Percentiles rank a stretch among this genome's conserved stretches.
Evolutionary conservation across 1,140 invertebrate species (phyloP).

Genomic region (Magallana ariakensis): DNA sequence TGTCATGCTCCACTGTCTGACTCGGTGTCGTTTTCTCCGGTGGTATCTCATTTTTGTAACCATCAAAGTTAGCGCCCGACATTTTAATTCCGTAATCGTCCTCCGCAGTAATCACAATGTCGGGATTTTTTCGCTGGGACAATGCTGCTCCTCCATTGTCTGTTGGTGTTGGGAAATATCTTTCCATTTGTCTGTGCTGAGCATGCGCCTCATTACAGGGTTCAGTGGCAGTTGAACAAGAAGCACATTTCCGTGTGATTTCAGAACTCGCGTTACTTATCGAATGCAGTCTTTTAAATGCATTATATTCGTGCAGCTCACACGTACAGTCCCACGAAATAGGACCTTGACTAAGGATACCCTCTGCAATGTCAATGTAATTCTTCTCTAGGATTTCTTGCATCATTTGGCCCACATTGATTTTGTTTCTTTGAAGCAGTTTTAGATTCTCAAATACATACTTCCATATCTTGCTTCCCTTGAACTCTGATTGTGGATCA

Average conservation of each 20-base stretch:
- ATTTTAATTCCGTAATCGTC: background rate
- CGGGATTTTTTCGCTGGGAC: background rate
- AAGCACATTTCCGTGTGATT: background rate
- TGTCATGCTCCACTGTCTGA: background rate
- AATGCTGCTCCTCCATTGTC: background rate
- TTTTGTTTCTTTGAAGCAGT: background rate
- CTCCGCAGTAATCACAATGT: background rate
- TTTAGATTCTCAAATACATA: constrained; percentile 19
- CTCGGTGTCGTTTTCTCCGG: background rate
- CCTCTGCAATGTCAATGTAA: background rate
- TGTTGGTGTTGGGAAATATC: background rate
- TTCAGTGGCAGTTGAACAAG: background rate
- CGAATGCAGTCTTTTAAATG: background rate
- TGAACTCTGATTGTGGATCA: background rate
- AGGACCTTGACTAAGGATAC: background rate
- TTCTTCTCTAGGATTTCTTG: constrained; percentile 2
- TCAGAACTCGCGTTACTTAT: background rate
- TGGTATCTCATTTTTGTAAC: background rate
- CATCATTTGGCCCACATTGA: background rate
- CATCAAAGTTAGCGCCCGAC: no score
- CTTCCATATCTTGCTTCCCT: constrained; percentile 4
- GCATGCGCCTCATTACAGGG: background rate
- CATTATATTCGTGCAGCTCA: background rate
- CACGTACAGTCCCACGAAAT: background rate
- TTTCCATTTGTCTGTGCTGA: background rate